phyloP scores from a whole-genome alignment of 2,113 vertebrate genomes.

The Colius striatus region DNA sequence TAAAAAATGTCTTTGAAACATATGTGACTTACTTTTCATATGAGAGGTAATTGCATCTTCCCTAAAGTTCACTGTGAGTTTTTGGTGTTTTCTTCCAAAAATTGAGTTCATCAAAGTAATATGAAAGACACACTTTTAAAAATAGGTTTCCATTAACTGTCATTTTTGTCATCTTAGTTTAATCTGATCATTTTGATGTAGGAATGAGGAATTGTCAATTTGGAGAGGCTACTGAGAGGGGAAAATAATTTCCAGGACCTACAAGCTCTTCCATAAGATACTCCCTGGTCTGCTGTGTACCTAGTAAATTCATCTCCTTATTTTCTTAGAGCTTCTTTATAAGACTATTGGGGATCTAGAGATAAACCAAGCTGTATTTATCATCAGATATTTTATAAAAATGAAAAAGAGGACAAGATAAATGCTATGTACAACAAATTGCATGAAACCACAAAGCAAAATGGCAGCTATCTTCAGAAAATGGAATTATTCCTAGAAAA shows the following conservation, averaged over 20 bases:
- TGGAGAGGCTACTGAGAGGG: neutral
- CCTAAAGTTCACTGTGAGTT: slow-evolving; percentile 9
- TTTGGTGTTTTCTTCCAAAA: neutral
- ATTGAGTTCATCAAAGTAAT: neutral
- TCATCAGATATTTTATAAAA: neutral
- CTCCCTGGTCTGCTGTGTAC: neutral
- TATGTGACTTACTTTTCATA: slow-evolving; percentile 5
- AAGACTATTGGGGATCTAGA: neutral
- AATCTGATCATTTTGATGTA: neutral
- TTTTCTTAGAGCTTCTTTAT: neutral
- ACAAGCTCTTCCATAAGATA: neutral
- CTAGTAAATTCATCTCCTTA: neutral
- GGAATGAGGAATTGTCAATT: neutral
- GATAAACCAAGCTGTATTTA: neutral
- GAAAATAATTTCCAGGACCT: neutral
- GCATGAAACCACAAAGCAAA: neutral
- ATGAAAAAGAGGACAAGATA: neutral
- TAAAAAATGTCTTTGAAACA: neutral
- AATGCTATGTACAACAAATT: neutral
- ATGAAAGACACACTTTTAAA: neutral
- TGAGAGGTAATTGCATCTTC: neutral
- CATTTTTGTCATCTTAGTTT: neutral
- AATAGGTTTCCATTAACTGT: slow-evolving; percentile 19
- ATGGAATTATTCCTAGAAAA: neutral
- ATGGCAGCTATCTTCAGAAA: neutral